phyloP scores from a whole-genome alignment of 2,113 vertebrate species.

The Empidonax traillii region DNA sequence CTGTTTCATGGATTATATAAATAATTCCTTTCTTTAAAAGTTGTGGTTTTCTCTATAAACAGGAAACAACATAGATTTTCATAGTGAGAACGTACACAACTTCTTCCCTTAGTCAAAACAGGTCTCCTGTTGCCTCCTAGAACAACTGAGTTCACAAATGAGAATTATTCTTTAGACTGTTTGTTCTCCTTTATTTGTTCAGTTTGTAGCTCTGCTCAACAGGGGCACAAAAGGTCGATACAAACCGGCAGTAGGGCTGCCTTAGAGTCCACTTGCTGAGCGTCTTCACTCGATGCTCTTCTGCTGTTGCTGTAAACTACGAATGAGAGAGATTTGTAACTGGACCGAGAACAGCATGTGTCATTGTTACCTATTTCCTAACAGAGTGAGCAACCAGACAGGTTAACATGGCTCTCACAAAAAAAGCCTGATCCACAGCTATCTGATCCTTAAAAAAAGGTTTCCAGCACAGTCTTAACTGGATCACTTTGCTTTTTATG shows the following conservation, averaged over 20 bases:
- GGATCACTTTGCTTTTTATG: neutral
- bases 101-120: neutral
- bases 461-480: neutral
- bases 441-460: neutral
- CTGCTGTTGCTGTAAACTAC: conserved; percentile 78
- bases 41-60: neutral
- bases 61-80: neutral
- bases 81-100: neutral
- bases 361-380: neutral
- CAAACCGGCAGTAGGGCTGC: conserved; percentile 83
- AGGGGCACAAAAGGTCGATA: neutral
- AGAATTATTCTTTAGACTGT: neutral
- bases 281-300: conserved; percentile 81
- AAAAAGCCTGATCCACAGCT: neutral
- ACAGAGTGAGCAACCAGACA: neutral
- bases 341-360: neutral
- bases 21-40: neutral
- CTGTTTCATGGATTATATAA: neutral
- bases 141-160: neutral
- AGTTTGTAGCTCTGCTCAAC: neutral
- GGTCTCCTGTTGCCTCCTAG: neutral
- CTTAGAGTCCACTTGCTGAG: conserved; percentile 83
- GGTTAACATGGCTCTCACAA: neutral
- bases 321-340: neutral
- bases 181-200: neutral